These are phyloP conservation scores for Rhyacophila brunnea DNA, from an alignment of 1,140 invertebrate genomes.

Conservation along the genomic window DNA sequence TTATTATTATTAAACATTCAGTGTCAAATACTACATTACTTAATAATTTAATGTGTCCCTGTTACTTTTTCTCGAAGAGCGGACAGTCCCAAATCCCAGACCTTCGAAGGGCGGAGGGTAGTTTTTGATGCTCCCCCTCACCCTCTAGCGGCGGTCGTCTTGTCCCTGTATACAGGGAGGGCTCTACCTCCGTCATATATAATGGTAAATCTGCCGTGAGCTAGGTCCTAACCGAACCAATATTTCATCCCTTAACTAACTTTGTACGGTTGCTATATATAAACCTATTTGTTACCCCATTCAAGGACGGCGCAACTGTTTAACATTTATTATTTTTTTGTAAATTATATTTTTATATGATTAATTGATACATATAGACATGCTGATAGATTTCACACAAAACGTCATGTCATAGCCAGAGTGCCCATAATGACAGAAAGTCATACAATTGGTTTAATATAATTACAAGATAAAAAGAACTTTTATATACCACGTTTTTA, in stretches of 20 bases:
- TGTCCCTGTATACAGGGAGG: not conserved
- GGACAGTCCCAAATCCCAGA: not conserved
- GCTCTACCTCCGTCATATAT: slow-evolving; percentile 35
- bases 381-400: too few relatives aligned
- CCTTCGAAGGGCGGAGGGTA: not conserved
- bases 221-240: slow-evolving; percentile 36
- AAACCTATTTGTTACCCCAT: slow-evolving; percentile 36
- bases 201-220: slow-evolving; percentile 38
- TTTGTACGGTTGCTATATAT: slow-evolving; percentile 33
- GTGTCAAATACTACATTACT: too few relatives aligned
- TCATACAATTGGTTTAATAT: too few relatives aligned
- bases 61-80: not conserved
- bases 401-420: too few relatives aligned
- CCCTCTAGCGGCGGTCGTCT: not conserved
- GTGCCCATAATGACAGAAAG: too few relatives aligned
- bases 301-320: slow-evolving; percentile 13
- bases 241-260: slow-evolving; percentile 38
- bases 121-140: not conserved
- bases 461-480: too few relatives aligned
- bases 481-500: too few relatives aligned
- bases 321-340: not conserved
- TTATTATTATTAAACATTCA: too few relatives aligned
- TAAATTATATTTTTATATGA: too few relatives aligned
- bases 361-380: too few relatives aligned
- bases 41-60: not conserved